A percentile compares a stretch with the other conserved stretches of the same genome.
Conservation (phyloP, 2,888 invertebrate species). For the Melipona bicolor region DNA sequence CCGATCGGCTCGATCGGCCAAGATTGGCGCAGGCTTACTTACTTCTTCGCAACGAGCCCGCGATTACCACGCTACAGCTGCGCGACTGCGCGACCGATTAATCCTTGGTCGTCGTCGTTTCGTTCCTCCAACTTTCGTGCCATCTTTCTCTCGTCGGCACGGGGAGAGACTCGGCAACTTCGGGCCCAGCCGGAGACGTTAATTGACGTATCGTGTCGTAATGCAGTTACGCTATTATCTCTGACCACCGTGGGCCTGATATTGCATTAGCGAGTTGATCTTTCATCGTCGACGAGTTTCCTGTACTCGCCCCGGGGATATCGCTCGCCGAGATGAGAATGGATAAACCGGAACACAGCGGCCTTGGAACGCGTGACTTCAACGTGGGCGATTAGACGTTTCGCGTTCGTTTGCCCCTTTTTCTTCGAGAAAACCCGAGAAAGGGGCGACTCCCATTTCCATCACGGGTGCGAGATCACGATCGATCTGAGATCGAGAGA, state of each 20-base stretch:
- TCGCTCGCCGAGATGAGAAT: conserved; percentile 45
- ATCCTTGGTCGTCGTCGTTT: conserved; percentile 55
- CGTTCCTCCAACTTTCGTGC: conserved; percentile 3
- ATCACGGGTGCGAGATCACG: not conserved
- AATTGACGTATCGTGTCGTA: conserved; percentile 80
- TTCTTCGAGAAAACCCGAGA: not conserved
- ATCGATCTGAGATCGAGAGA: not conserved
- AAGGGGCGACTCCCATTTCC: not conserved
- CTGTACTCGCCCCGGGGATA: conserved; percentile 63
- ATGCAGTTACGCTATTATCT: conserved; percentile 79
- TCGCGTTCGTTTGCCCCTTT: conserved; percentile 48
- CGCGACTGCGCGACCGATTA: conserved; percentile 36
- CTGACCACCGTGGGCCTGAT: conserved; percentile 72
- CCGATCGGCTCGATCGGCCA: conserved; percentile 19
- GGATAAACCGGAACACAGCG: conserved; percentile 63
- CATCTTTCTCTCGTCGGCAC: conserved; percentile 27
- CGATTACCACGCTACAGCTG: conserved; percentile 57
- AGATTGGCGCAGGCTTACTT: conserved; percentile 46
- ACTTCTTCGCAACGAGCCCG: conserved; percentile 51
- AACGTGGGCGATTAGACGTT: conserved; percentile 66
- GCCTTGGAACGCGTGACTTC: conserved; percentile 72
- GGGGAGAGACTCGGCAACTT: conserved; percentile 71
- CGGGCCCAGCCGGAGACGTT: conserved; percentile 75
- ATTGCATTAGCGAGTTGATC: conserved; percentile 78
- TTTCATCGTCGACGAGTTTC: conserved; percentile 72